Percentiles rank a stretch among this genome's conserved stretches.
phyloP scores from a whole-genome alignment of 2,888 invertebrate genomes.

The Cheilosia vulpina region DNA sequence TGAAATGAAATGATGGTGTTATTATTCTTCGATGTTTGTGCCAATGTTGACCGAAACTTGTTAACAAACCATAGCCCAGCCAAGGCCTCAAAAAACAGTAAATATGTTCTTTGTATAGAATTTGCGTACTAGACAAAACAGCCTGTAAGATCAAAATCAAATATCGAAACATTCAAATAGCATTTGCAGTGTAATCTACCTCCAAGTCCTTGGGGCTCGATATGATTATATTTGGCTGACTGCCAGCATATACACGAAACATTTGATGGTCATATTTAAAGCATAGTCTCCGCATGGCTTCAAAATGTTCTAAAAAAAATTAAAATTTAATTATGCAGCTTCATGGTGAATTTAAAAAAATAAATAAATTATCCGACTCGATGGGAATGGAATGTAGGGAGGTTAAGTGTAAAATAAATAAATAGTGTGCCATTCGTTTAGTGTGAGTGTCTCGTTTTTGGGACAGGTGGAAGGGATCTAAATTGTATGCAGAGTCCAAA shows the following conservation, averaged over 20 bases:
- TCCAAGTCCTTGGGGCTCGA: not conserved
- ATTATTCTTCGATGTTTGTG: slow-evolving; percentile 84
- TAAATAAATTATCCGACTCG: too few species aligned
- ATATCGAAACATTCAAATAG: not conserved
- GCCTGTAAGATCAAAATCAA: not conserved
- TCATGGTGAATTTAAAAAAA: too few species aligned
- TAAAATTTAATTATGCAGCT: not conserved
- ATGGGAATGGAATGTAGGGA: too few species aligned
- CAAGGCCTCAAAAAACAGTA: slow-evolving; percentile 83
- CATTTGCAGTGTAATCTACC: not conserved
- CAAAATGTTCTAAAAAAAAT: not conserved
- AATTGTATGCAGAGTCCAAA: too few species aligned
- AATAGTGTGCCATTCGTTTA: too few species aligned
- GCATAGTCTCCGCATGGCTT: not conserved
- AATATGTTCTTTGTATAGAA: slow-evolving; percentile 83
- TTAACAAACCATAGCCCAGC: slow-evolving; percentile 84
- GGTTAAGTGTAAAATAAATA: too few species aligned
- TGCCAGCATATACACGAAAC: slow-evolving; percentile 43
- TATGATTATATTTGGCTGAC: slow-evolving; percentile 14
- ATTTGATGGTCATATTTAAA: not conserved
- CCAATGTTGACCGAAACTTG: slow-evolving; percentile 84
- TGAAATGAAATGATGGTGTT: slow-evolving; percentile 84
- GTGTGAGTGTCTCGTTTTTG: too few species aligned
- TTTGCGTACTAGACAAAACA: slow-evolving; percentile 77
- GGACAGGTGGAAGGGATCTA: too few species aligned